Evolutionary conservation across 2,888 invertebrate species (phyloP).

Genomic region (Yponomeuta cagnagella): DNA sequence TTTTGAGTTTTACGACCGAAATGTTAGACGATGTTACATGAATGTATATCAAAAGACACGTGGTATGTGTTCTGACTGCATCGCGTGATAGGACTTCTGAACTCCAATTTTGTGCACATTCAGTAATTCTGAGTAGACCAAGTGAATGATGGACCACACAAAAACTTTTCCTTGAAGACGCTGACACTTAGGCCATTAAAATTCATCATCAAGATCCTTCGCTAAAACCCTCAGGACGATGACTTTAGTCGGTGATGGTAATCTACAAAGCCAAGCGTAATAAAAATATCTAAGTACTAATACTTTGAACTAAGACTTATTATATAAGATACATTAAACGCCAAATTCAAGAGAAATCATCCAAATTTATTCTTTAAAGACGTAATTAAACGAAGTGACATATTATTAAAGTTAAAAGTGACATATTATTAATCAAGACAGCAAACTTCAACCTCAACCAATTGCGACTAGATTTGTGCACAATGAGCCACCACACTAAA

Average conservation of each 20-base stretch:
- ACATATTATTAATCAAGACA: not conserved
- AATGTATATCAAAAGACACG: not conserved
- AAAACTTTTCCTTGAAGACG: not conserved
- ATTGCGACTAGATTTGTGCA: not conserved
- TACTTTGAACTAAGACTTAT: conserved; percentile 9
- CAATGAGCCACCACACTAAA: not conserved
- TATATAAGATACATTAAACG: not conserved
- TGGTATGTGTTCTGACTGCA: conserved; percentile 27
- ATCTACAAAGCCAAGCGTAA: conserved; percentile 36
- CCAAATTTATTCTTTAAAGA: not conserved
- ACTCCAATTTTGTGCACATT: conserved; percentile 27
- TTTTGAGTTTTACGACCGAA: conserved; percentile 36
- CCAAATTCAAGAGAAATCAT: not conserved
- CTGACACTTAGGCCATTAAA: conserved; percentile 8
- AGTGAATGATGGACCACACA: not conserved
- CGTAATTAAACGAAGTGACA: not conserved
- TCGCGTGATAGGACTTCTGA: conserved; percentile 47
- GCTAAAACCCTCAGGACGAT: conserved; percentile 24
- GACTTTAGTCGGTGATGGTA: conserved; percentile 41
- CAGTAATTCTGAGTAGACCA: not conserved
- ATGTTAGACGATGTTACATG: conserved; percentile 26
- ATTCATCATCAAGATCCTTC: conserved; percentile 3
- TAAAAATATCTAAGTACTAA: conserved; percentile 8
- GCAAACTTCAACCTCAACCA: not conserved
- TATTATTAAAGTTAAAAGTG: not conserved